Evolutionary conservation across 2,113 vertebrate genomes (phyloP), one percentile per base, ranked within the genome.

Genomic region (Tupaia chinensis): DNA sequence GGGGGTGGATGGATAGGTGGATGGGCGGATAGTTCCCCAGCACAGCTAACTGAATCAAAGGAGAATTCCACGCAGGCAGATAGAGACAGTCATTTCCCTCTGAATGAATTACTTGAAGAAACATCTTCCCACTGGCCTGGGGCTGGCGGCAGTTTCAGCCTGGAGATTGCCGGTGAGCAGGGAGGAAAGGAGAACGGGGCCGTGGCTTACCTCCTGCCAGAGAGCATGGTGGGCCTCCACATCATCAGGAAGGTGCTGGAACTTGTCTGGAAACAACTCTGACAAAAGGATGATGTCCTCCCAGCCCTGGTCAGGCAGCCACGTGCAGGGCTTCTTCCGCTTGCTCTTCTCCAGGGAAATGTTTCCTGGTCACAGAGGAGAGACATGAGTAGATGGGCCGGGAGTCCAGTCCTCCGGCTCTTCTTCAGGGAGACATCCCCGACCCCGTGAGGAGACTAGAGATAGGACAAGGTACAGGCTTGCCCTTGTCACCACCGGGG

Each of bases 301-400:
- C 99, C 99, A 99, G 79, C 99, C 99, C 98, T 99, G 99, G 97
- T 99, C 99, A 19, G 99, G 98, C 89, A 99, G 97, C 99, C 99
- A 99, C 20, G 97, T 2, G 2, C 96, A 99, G 0, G 99, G 99
- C 93, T 99, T 99, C 95, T 98, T 99, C 16, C 97, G 92, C 2
- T 87, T 95, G 95, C 99, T 99, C 96, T 99, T 99, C 98, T 99
- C 99, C 98, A 99, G 97, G 77, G 99, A 99, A 53, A 99, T 97
- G 97, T 99, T 99, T 95, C 99, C 99, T 99, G 4, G 53, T n/a
- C 29, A 89, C 63, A 6, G 79, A 93, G 81, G 90, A 90, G 5
- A 14, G 89, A 44, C 44, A 5, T 44, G 44, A 44, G 44, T 44
- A 44, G 44, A 44, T 5, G 44, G 44, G n/a, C 0, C 10, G 53